Conservation (phyloP, 2,113 vertebrate genomes). For the Cyanoliseus patagonus region DNA sequence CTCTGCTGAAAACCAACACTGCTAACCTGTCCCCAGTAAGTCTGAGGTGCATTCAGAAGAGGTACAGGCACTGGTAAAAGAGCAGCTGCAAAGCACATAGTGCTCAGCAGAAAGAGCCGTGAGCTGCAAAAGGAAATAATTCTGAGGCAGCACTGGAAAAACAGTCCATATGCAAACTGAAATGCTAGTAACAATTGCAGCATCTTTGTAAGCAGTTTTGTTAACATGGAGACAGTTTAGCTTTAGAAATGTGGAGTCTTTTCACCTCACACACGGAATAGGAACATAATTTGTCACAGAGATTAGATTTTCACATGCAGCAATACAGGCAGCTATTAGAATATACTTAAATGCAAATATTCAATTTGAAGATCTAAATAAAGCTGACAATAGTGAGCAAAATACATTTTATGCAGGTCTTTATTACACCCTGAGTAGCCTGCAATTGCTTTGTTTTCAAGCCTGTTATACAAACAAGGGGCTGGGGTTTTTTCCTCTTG, state of each 20-base stretch:
- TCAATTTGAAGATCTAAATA: background rate
- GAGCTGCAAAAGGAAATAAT: background rate
- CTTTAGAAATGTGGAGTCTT: background rate
- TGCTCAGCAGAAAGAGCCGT: background rate
- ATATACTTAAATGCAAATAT: background rate
- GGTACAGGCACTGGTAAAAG: accelerated
- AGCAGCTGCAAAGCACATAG: accelerated
- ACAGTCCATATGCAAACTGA: accelerated
- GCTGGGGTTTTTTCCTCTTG: background rate
- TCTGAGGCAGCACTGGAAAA: background rate
- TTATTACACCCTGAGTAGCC: background rate
- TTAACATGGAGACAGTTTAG: background rate
- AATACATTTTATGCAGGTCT: background rate
- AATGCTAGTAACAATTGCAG: background rate
- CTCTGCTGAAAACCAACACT: background rate
- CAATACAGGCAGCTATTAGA: background rate
- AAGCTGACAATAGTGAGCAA: background rate
- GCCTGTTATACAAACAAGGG: background rate
- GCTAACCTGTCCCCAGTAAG: background rate
- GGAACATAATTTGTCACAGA: background rate
- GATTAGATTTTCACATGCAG: background rate
- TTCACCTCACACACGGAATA: background rate
- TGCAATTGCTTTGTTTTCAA: background rate
- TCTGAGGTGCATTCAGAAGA: background rate
- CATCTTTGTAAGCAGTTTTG: background rate